A percentile compares a stretch with the other conserved stretches of the same genome.
phyloP scores from a whole-genome alignment of 2,113 vertebrate species.

The Neodontobutis hainanensis region DNA sequence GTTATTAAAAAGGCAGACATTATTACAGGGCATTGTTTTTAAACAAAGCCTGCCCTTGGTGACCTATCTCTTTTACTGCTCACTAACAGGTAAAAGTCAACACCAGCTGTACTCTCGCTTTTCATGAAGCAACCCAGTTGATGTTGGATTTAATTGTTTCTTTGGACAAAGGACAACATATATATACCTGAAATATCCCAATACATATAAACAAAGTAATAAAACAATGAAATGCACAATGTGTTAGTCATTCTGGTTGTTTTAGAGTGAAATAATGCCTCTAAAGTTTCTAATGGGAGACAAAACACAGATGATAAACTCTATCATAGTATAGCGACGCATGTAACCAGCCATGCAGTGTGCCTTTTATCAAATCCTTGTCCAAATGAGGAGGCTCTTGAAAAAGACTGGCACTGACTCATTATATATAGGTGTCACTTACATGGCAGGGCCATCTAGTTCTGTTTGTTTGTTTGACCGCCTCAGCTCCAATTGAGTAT shows the following conservation, averaged over 20 bases:
- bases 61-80: too few species aligned
- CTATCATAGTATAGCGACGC: background rate
- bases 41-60: too few species aligned
- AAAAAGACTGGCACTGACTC: constrained; percentile 45
- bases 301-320: background rate
- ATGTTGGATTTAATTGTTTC: too few species aligned
- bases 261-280: too few species aligned
- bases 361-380: constrained; percentile 31
- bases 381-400: constrained; percentile 50
- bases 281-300: too few species aligned
- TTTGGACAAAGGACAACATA: too few species aligned
- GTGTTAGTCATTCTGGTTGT: too few species aligned
- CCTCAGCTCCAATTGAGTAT: constrained; percentile 24
- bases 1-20: background rate
- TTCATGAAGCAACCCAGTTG: too few species aligned
- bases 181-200: too few species aligned
- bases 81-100: background rate
- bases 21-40: too few species aligned
- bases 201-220: too few species aligned
- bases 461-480: constrained; percentile 29
- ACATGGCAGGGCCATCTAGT: constrained; percentile 62
- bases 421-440: constrained; percentile 42
- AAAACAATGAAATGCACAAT: too few species aligned
- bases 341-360: background rate
- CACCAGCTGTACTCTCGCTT: background rate